Evolutionary conservation across 2,797 vertebrate species (phyloP), one percentile per base, ranked within the genome.

Genomic region (Halcyon leucocephala): DNA sequence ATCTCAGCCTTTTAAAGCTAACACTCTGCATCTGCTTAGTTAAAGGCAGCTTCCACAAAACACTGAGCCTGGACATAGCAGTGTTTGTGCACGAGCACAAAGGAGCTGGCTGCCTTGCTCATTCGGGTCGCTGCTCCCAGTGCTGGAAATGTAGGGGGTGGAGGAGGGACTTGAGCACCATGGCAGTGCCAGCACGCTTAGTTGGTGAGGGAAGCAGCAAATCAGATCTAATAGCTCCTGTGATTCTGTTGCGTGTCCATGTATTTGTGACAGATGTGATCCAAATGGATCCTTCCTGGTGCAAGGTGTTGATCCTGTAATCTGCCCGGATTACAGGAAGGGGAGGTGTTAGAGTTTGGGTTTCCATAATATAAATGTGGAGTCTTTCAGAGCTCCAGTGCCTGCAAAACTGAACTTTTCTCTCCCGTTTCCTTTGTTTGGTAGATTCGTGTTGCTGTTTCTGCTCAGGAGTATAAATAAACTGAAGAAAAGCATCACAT

Each of bases 11-110:
- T 84, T 78, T 76, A 48, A 62, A 89, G 41, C 42, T 39, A 62
- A 51, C 4, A 7, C 28, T 70, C 29, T 19, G 31, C 5, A 1
- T 37, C 31, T 3, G 0, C 5, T 44, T n/a, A 57, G 52, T 52
- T 42, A 19, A 62, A 54, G 9, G n/a, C 26, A 78, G 54, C 54
- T 77, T 42, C 31, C 39, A 5, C 24, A 26, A 15, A 48, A 35
- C 0, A 0, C 1, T 1, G 42, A n/a, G 35, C 55, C 74, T 44
- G n/a, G 33, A 11, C 9, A 5, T 14, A 8, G 14, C 5, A 21
- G 9, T 26, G 31, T 73, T 87, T 58, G 54, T 46, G 54, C 26
- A 25, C 2, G 0, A 57, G 52, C 28, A 35, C 1, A 2, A 26
- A 33, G 21, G 33, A 42, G 6, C 44, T 41, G 33, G 11, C 5